Evolutionary conservation across 2,888 invertebrate genomes (phyloP), one percentile per base, ranked within the genome.

Genomic region (Onchidella celtica): DNA sequence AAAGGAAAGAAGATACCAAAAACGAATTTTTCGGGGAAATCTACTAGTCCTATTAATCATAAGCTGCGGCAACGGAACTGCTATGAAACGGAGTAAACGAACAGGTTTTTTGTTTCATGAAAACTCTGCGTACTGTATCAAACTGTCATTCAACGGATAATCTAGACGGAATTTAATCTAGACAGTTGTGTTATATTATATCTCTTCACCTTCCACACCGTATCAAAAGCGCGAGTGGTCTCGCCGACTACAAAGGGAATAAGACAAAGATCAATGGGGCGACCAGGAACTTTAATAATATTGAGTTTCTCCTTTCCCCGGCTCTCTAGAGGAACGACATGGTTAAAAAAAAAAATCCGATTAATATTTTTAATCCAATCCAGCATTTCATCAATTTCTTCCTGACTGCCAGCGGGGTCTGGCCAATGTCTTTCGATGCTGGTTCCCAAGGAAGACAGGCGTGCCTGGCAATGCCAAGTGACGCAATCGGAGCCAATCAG

Each of bases 371-470:
- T 40, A 63, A 65, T n/a, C 75, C 29, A 65, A 65, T 75, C 34
- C 38, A 65, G 65, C 21, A 65, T 75, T 47, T 38, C 47, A 75
- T 75, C 75, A 63, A 75, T 75, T 65, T 75, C 65, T 75, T 36
- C 4, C 32, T 38, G 36, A 21, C n/a, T 29, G 1, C 40, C 32
- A 1, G 29, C 65, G 1, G 24, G 24, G 55, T 47, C 75, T 75
- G 75, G 75, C 40, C 9, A 40, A 32, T 75, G 47, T 75, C 75
- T 74, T 59, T 61, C 38, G 27, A 38, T 21, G 38, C 40, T 75
- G 29, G 75, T 75, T 65, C 47, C 75, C 36, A 65, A 65, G 40
- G 40, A 65, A 27, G n/a, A 61, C 14, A n/a, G 65, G 61, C 59
- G 59, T 59, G 57, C 73, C 32, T 65, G 47, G 47, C 75, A 75